These are phyloP conservation scores for Melopsittacus undulatus DNA, from an alignment of 2,797 vertebrate species.

Conservation along the genomic window DNA sequence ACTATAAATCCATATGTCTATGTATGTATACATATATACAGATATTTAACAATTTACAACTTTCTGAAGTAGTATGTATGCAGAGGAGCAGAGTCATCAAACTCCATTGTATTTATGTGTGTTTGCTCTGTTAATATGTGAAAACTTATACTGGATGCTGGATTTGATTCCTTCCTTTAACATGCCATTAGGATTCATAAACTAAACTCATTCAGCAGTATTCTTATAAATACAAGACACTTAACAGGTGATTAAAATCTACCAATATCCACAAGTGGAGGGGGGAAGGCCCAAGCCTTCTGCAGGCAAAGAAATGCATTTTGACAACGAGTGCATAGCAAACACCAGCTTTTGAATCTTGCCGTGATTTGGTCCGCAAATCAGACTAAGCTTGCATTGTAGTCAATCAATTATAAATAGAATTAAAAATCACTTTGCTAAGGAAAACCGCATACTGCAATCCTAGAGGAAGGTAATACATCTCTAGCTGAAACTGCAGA, in stretches of 20 bases:
- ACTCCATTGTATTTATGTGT: background rate
- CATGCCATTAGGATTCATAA: background rate
- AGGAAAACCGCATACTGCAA: background rate
- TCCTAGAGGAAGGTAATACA: background rate
- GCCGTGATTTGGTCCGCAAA: background rate
- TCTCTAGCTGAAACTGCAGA: background rate
- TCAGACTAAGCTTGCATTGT: background rate
- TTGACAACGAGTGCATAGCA: background rate
- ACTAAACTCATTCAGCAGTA: background rate
- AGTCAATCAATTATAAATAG: background rate
- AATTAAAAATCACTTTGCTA: background rate
- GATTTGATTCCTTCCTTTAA: background rate
- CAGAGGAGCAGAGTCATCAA: background rate
- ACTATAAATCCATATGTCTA: background rate
- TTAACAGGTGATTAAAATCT: background rate
- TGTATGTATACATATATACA: background rate
- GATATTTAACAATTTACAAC: background rate
- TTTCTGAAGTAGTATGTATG: background rate
- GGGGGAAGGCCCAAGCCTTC: background rate
- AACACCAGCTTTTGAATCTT: background rate
- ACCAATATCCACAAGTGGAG: background rate
- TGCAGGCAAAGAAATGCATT: background rate
- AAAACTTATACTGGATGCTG: background rate
- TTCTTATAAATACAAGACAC: background rate
- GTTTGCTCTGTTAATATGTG: background rate